These are phyloP conservation scores for Paramisgurnus dabryanus DNA, from an alignment of 2,113 vertebrate genomes.

Conservation along the genomic window DNA sequence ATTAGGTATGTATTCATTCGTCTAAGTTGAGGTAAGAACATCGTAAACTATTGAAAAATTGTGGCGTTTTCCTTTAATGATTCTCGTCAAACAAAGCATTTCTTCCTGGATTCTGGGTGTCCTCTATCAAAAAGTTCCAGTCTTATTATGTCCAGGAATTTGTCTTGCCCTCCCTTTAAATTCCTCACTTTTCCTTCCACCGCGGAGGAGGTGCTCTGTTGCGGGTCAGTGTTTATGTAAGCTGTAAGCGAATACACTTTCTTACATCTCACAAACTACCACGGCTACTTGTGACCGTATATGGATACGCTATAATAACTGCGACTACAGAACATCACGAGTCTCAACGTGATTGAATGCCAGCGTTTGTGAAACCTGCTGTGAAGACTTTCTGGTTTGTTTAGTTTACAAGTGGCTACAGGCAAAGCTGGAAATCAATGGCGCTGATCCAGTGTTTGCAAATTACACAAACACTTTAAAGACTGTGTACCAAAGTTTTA, in stretches of 20 bases:
- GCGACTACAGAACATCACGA: background rate
- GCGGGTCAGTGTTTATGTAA: slow-evolving; percentile 68
- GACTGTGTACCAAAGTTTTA: background rate
- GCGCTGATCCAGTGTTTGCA: background rate
- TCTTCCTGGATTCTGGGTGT: slow-evolving; percentile 46
- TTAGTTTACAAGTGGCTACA: background rate
- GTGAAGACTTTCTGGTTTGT: background rate
- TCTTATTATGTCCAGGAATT: slow-evolving; percentile 64
- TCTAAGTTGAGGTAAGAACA: too few relatives aligned
- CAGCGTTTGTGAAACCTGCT: background rate
- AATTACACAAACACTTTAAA: background rate
- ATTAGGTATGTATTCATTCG: too few relatives aligned
- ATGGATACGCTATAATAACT: slow-evolving; percentile 63
- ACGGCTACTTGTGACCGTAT: slow-evolving; percentile 74
- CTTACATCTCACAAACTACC: slow-evolving; percentile 57
- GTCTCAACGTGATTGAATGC: background rate
- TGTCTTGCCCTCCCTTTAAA: slow-evolving; percentile 56
- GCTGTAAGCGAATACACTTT: slow-evolving; percentile 72
- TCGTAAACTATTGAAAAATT: too few relatives aligned
- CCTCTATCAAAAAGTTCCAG: slow-evolving; percentile 8
- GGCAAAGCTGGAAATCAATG: too few relatives aligned
- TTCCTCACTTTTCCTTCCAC: slow-evolving; percentile 60
- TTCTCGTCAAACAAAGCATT: slow-evolving; percentile 4
- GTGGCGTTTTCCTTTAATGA: too few relatives aligned
- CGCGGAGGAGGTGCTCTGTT: slow-evolving; percentile 17